These are phyloP conservation scores for Clarias laeviceps DNA, from an alignment of 2,797 vertebrate genomes.

Conservation along the genomic window DNA sequence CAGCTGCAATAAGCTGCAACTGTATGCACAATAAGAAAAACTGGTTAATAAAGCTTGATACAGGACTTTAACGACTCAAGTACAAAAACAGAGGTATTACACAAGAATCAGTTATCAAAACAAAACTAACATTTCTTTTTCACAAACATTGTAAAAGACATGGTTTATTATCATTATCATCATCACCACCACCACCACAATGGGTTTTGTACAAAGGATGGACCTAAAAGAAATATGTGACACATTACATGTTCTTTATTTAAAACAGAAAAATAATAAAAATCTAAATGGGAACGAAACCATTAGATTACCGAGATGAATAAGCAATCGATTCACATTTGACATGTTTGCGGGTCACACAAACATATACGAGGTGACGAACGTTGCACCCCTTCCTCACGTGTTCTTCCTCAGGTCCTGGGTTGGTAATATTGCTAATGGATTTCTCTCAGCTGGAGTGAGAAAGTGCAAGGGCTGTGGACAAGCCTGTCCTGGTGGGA, in stretches of 20 bases:
- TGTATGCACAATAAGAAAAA: slow-evolving; percentile 38
- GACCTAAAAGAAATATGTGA: slow-evolving; percentile 65
- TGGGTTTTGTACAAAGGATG: slow-evolving; percentile 66
- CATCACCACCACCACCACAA: slow-evolving; percentile 62
- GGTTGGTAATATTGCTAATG: slow-evolving; percentile 2
- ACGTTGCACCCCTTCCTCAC: slow-evolving; percentile 45
- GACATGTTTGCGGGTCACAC: slow-evolving; percentile 50
- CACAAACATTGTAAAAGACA: slow-evolving; percentile 76
- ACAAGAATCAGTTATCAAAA: slow-evolving; percentile 80
- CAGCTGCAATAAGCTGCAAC: slow-evolving; percentile 41
- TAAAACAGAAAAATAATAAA: slow-evolving; percentile 52
- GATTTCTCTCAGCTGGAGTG: not conserved
- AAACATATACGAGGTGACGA: slow-evolving; percentile 42
- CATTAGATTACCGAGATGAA: slow-evolving; percentile 60
- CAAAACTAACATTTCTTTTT: slow-evolving; percentile 69
- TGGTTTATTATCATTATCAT: slow-evolving; percentile 59
- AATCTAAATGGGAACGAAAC: slow-evolving; percentile 61
- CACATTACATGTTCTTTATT: slow-evolving; percentile 63
- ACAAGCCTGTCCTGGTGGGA: not conserved
- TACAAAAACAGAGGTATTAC: slow-evolving; percentile 68
- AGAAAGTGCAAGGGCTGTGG: slow-evolving; percentile 10
- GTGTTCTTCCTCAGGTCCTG: slow-evolving; percentile 17
- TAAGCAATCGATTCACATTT: slow-evolving; percentile 70
- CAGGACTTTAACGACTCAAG: slow-evolving; percentile 35
- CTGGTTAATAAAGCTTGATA: slow-evolving; percentile 35